Conservation (phyloP, 92 coral and sea anemone species). For the Epizoanthus stellaris region DNA sequence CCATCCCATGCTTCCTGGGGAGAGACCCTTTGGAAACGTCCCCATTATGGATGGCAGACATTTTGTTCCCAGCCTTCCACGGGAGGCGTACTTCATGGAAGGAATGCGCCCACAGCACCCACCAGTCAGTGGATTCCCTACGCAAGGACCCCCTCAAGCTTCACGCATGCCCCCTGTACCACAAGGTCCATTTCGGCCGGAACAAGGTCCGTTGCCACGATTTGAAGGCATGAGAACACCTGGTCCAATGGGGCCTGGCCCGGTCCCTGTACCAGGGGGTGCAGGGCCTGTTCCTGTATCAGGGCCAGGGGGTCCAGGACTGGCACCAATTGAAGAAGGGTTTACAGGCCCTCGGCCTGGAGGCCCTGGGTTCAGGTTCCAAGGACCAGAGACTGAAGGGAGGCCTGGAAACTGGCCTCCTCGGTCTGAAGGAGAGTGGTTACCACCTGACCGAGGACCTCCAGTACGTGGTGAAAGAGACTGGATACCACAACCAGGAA, state of each 20-base stretch:
- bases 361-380: constrained; percentile 88
- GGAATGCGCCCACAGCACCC: constrained; percentile 90
- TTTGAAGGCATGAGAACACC: constrained; percentile 86
- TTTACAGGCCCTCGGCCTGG: constrained; percentile 80
- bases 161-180: constrained; percentile 79
- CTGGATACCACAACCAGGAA: constrained; percentile 95
- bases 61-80: constrained; percentile 78
- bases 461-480: constrained; percentile 88
- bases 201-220: constrained; percentile 83
- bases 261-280: constrained; percentile 47
- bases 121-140: constrained; percentile 84
- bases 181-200: constrained; percentile 81
- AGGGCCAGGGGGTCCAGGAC: constrained; percentile 59
- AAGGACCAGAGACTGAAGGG: constrained; percentile 75
- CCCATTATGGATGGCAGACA: constrained; percentile 79
- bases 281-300: constrained; percentile 39
- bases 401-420: constrained; percentile 85
- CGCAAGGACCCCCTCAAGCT: constrained; percentile 81
- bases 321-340: constrained; percentile 79
- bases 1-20: constrained; percentile 79
- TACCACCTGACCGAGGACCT: constrained; percentile 88
- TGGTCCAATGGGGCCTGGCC: constrained; percentile 73
- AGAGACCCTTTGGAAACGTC: constrained; percentile 78
- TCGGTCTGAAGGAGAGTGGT: constrained; percentile 90
- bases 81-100: constrained; percentile 84